Conservation (phyloP, 2,113 vertebrate species). For the Brachypteracias leptosomus region DNA sequence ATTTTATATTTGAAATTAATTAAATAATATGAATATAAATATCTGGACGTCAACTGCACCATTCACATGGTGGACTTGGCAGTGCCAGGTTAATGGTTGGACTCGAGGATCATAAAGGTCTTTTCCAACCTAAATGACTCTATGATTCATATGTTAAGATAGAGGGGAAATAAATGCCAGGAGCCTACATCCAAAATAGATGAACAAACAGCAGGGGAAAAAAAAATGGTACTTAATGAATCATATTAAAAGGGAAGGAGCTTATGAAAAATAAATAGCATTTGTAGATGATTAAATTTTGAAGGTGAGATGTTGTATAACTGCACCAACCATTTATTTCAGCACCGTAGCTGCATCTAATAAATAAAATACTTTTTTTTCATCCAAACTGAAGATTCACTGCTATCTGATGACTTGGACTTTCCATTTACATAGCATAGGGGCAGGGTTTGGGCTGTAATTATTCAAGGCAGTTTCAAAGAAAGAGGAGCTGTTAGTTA, state of each 20-base stretch:
- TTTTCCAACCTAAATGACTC: background rate
- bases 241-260: background rate
- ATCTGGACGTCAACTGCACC: background rate
- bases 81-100: background rate
- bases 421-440: background rate
- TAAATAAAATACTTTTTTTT: constrained; percentile 4
- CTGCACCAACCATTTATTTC: constrained; percentile 38
- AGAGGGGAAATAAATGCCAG: background rate
- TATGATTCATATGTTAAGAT: background rate
- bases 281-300: constrained; percentile 49
- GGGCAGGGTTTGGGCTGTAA: background rate
- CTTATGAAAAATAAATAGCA: constrained; percentile 42
- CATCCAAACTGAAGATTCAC: background rate
- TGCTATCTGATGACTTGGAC: background rate
- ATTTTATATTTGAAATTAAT: background rate
- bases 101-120: background rate
- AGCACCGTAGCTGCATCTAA: background rate
- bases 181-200: background rate
- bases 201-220: background rate
- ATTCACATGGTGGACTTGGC: background rate
- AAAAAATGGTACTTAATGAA: background rate
- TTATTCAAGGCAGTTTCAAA: background rate
- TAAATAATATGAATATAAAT: background rate
- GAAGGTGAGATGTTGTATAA: constrained; percentile 31
- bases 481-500: background rate